Percentiles rank a stretch among this genome's conserved stretches.
Evolutionary conservation across 2,113 vertebrate species (phyloP).

Genomic region (Anoplopoma fimbria): DNA sequence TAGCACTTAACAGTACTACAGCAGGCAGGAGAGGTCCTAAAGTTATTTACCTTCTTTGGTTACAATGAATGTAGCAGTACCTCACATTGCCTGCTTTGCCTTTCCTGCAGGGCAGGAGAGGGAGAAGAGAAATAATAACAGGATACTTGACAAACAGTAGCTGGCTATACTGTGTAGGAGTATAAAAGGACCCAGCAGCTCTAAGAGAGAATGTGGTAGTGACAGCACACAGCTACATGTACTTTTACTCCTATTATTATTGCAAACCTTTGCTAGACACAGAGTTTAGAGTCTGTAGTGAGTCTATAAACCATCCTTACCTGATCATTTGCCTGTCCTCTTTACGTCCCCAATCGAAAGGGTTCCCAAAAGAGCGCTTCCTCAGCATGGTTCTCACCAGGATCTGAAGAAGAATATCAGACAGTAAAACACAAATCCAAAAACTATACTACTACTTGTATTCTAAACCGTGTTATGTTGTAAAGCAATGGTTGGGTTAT

Average conservation of each 20-base stretch:
- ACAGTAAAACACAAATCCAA: neutral
- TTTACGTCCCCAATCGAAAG: constrained; percentile 91
- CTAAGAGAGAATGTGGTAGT: neutral
- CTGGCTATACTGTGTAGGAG: neutral
- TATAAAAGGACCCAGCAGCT: neutral
- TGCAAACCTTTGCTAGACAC: neutral
- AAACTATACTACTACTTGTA: neutral
- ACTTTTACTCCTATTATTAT: neutral
- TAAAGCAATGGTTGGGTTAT: neutral
- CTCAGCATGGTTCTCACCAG: constrained; percentile 98
- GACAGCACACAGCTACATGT: neutral
- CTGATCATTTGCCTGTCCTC: constrained; percentile 89
- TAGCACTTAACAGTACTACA: constrained; percentile 20
- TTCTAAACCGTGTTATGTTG: neutral
- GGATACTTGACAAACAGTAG: constrained; percentile 26
- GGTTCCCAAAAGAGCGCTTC: constrained; percentile 97
- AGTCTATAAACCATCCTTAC: constrained; percentile 83
- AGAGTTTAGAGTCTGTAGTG: neutral
- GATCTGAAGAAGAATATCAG: constrained; percentile 83
- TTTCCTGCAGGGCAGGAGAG: constrained; percentile 85
- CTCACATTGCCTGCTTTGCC: constrained; percentile 86
- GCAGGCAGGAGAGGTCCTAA: constrained; percentile 45
- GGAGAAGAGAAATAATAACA: constrained; percentile 69
- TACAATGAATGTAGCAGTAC: constrained; percentile 84
- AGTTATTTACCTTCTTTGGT: constrained; percentile 88